Evolutionary conservation across 2,797 vertebrate genomes (phyloP).

Genomic region (Pipistrellus pygmaeus): DNA sequence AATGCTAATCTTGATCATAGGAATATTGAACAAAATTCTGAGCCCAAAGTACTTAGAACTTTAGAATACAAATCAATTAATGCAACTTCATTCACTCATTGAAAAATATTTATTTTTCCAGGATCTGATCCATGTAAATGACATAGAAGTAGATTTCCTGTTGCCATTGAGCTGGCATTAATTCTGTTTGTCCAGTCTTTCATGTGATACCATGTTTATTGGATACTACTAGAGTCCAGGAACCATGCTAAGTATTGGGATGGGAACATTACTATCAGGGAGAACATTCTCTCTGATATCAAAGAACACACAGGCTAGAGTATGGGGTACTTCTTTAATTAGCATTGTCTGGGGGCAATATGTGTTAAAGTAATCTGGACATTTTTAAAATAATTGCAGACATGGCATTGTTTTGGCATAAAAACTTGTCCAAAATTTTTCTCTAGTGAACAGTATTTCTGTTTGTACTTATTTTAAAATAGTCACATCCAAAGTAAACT

Average conservation of each 20-base stretch:
- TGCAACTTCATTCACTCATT: not conserved
- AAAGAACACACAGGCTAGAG: not conserved
- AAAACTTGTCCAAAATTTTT: conserved; percentile 39
- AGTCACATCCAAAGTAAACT: not conserved
- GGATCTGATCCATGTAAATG: not conserved
- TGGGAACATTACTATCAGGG: not conserved
- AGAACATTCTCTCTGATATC: not conserved
- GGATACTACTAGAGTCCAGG: not conserved
- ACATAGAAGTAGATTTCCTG: not conserved
- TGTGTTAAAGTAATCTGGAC: conserved; percentile 4
- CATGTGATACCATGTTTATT: not conserved
- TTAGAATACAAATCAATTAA: not conserved
- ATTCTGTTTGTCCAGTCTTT: not conserved
- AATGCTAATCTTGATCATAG: not conserved
- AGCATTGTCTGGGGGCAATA: not conserved
- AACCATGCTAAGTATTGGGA: not conserved
- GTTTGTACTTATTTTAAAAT: conserved; percentile 36
- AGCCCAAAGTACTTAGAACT: not conserved
- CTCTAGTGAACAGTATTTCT: conserved; percentile 17
- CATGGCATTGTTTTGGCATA: not conserved
- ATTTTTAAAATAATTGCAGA: conserved; percentile 26
- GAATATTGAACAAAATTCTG: not conserved
- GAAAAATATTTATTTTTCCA: not conserved
- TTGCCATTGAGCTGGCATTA: not conserved
- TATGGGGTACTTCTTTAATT: not conserved